Conservation (phyloP, 2,888 invertebrate species). For the Gasteruption jaculator region DNA sequence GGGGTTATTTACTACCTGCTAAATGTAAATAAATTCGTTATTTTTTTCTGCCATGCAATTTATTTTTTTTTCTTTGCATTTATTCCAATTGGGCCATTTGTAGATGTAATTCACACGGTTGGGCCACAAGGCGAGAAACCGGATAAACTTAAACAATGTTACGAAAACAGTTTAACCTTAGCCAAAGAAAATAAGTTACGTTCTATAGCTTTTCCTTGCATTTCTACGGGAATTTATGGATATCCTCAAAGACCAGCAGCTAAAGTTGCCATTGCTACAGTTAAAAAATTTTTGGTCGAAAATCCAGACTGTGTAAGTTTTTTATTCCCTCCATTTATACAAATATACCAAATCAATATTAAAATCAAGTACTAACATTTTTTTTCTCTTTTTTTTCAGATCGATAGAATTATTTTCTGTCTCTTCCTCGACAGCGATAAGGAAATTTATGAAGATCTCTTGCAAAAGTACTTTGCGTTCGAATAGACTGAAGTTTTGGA, state of each 20-base stretch:
- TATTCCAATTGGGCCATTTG: conserved; percentile 14
- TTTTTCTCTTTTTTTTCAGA: conserved; percentile 44
- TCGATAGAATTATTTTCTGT: conserved; percentile 78
- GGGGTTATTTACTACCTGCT: conserved; percentile 77
- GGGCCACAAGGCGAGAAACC: conserved; percentile 76
- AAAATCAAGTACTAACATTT: neutral
- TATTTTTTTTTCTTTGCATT: conserved; percentile 2
- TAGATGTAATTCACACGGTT: conserved; percentile 87
- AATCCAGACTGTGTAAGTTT: conserved; percentile 52
- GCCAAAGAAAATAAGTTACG: conserved; percentile 57
- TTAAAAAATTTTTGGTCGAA: conserved; percentile 61
- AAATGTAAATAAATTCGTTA: conserved; percentile 63
- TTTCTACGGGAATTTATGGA: conserved; percentile 88
- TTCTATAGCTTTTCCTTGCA: conserved; percentile 82
- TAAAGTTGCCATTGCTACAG: conserved; percentile 65
- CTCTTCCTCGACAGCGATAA: conserved; percentile 71
- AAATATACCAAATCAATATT: neutral
- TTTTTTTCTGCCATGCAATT: neutral
- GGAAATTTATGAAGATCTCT: conserved; percentile 65
- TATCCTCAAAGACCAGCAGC: conserved; percentile 79
- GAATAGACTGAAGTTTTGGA: too few species aligned
- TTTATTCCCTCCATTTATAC: conserved; percentile 2
- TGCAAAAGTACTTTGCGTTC: conserved; percentile 70
- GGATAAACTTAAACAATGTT: conserved; percentile 64
- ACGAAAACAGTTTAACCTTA: conserved; percentile 62